Evolutionary conservation across 30 jellyfish, hydroid and myxozoan genomes (phyloP), one percentile per base, ranked within the genome.

Genomic region (Rhopilema esculentum): DNA sequence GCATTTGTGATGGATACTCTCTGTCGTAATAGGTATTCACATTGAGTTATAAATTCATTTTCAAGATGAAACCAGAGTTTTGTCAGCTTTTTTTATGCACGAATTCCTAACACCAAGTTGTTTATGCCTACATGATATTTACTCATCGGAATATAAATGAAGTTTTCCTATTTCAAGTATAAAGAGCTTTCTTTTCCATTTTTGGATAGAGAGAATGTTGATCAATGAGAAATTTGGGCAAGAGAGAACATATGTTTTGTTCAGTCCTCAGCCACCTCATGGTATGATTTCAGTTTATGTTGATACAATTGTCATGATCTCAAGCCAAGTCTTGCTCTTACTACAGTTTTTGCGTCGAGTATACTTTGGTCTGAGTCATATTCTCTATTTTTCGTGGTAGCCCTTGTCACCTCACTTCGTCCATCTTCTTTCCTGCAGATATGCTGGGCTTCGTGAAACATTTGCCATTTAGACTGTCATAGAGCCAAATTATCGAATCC

Each of bases 261-360:
- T 33, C 70, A 18, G 23, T 49, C 30, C 64, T 57, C 16, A 89
- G 65, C 84, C 82, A 92, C 8, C 57, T 52, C n/a, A 40, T 76
- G 17, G 89, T 40, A 1, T 32, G 31, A 71, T 84, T 69, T 26
- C 83, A 69, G 8, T 49, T 33, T 16, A 51, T 49, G 66, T 83
- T 88, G 51, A 91, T 29, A 72, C 90, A 72, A 52, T 88, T n/a
- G n/a, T n/a, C n/a, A n/a, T n/a, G n/a, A n/a, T n/a, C n/a, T n/a
- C n/a, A n/a, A n/a, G n/a, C n/a, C 89, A 69, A 94, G 91, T 97
- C 97, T 83, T 23, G 57, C 72, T 53, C 83, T 79, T 0, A 94
- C 82, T 22, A 94, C 76, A 4, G 89, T n/a, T n/a, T n/a, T 75
- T 1, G 96, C 92, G 68, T 94, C 98, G 8, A 94, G n/a, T n/a